Evolutionary conservation across 2,797 vertebrate species (phyloP).

Genomic region (Lacerta agilis): DNA sequence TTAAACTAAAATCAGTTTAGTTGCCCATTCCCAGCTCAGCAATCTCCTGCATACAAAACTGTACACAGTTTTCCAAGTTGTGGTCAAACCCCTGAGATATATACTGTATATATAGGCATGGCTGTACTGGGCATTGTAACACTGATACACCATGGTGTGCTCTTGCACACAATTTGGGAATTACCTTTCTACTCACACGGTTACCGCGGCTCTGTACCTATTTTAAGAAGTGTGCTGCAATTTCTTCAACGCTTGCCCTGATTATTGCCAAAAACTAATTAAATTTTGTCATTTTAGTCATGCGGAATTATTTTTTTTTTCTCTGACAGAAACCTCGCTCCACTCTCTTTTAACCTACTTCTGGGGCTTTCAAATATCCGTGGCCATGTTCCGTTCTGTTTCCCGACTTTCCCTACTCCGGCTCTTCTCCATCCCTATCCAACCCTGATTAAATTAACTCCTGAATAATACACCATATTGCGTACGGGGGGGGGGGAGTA

Average conservation of each 20-base stretch:
- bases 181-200: slow-evolving; percentile 14
- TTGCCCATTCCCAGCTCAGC: neutral
- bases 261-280: slow-evolving; percentile 76
- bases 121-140: neutral
- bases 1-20: no score
- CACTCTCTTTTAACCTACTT: slow-evolving; percentile 76
- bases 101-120: no score
- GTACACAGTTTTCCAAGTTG: neutral
- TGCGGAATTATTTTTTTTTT: slow-evolving; percentile 73
- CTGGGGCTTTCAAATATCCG: slow-evolving; percentile 67
- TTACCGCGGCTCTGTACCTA: slow-evolving; percentile 22
- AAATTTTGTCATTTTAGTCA: slow-evolving; percentile 77
- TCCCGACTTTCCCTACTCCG: no score
- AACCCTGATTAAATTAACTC: slow-evolving; percentile 78
- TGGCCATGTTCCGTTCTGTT: slow-evolving; percentile 76
- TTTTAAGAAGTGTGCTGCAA: slow-evolving; percentile 62
- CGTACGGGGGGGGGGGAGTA: slow-evolving; percentile 68
- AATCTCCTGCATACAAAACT: neutral
- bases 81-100: neutral
- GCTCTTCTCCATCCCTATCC: neutral
- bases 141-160: neutral
- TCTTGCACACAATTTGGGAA: slow-evolving; percentile 16
- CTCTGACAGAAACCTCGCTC: slow-evolving; percentile 73
- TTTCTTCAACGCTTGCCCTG: slow-evolving; percentile 69
- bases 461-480: slow-evolving; percentile 74